phyloP scores from a whole-genome alignment of 2,888 invertebrate species.

The Cosmia pyralina region DNA sequence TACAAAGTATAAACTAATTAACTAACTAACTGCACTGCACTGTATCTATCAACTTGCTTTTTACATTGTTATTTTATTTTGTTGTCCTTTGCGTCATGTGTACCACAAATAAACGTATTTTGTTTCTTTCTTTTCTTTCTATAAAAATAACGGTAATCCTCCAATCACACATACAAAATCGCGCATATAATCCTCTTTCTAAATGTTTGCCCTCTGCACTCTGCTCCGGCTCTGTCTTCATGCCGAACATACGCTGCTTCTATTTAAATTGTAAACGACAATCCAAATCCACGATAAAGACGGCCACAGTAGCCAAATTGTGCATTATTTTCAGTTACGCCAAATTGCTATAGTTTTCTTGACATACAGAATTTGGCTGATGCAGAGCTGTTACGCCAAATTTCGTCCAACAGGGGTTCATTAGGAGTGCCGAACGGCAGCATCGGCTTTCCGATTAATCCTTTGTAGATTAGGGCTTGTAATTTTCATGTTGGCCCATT shows the following conservation, averaged over 20 bases:
- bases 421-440: background rate
- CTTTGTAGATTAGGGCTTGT: slow-evolving; percentile 47
- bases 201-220: background rate
- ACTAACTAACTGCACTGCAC: no score
- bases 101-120: no score
- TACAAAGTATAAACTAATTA: background rate
- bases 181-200: slow-evolving; percentile 3
- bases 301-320: background rate
- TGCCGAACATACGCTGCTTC: slow-evolving; percentile 12
- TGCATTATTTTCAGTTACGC: background rate
- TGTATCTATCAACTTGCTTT: no score
- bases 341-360: slow-evolving; percentile 8
- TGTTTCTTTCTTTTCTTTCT: no score
- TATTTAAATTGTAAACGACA: slow-evolving; percentile 49
- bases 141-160: no score
- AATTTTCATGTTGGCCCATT: slow-evolving; percentile 45
- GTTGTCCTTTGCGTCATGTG: no score
- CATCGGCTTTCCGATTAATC: slow-evolving; percentile 29
- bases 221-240: slow-evolving; percentile 1
- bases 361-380: background rate
- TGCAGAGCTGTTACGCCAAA: background rate
- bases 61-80: no score
- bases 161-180: no score
- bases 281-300: slow-evolving; percentile 10
- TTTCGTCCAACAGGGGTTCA: slow-evolving; percentile 8